These are phyloP conservation scores for Steatornis caripensis DNA, from an alignment of 2,113 vertebrate species.

Conservation along the genomic window DNA sequence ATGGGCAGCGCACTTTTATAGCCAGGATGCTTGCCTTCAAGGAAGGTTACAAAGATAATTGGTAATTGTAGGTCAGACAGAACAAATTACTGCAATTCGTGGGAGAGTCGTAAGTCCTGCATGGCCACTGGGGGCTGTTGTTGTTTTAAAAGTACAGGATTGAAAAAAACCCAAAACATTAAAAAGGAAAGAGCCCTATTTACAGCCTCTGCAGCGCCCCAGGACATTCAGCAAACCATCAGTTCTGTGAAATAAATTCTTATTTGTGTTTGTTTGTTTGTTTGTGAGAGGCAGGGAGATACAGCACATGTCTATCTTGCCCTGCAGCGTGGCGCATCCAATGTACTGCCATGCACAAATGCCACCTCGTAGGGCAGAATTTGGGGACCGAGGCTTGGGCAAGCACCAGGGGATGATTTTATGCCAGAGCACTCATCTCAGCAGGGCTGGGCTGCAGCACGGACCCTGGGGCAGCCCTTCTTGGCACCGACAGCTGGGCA, in stretches of 20 bases:
- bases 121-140: not conserved
- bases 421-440: rapidly evolving
- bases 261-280: rapidly evolving
- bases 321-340: rapidly evolving
- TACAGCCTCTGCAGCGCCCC: not conserved
- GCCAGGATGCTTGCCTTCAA: constrained; percentile 25
- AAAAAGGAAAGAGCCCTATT: not conserved
- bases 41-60: constrained; percentile 56
- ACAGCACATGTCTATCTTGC: rapidly evolving
- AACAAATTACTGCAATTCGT: constrained; percentile 35
- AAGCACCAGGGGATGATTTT: not conserved
- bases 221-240: not conserved
- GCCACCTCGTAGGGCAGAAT: rapidly evolving
- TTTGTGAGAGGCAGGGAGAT: not conserved
- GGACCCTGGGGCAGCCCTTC: rapidly evolving
- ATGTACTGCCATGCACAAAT: not conserved
- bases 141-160: constrained; percentile 19
- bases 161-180: not conserved
- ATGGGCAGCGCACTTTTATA: constrained; percentile 39
- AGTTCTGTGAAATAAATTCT: not conserved
- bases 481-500: not conserved
- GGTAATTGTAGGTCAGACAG: constrained; percentile 52
- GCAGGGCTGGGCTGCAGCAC: not conserved
- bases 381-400: not conserved
- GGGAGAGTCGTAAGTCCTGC: constrained; percentile 6